These are phyloP conservation scores for Druceiella hillmani DNA, from an alignment of 2,888 invertebrate genomes.

Conservation along the genomic window DNA sequence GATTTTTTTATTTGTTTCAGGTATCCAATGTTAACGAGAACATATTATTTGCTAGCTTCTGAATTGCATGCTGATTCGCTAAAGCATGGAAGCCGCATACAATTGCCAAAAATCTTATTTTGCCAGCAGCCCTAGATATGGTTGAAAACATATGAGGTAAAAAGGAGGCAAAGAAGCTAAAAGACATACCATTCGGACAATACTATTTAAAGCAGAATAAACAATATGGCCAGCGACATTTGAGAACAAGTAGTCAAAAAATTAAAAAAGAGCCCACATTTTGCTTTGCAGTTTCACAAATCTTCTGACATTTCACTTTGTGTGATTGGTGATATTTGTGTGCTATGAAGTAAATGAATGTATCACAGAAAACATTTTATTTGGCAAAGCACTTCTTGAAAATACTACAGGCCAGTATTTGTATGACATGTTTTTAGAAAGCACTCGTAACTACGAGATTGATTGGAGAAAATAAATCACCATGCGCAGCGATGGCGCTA, in stretches of 20 bases:
- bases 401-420: slow-evolving; percentile 23
- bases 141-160: slow-evolving; percentile 19
- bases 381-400: slow-evolving; percentile 25
- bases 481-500: slow-evolving; percentile 26
- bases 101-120: slow-evolving; percentile 26
- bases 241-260: slow-evolving; percentile 16
- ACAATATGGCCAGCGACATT: slow-evolving; percentile 24
- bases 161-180: slow-evolving; percentile 19
- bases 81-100: slow-evolving; percentile 24
- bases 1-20: slow-evolving; percentile 12
- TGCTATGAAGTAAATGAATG: slow-evolving; percentile 25
- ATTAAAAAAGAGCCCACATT: slow-evolving; percentile 19
- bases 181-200: slow-evolving; percentile 25
- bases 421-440: slow-evolving; percentile 17
- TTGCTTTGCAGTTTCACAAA: slow-evolving; percentile 27
- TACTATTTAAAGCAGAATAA: slow-evolving; percentile 25
- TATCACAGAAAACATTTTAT: slow-evolving; percentile 25
- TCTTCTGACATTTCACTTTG: slow-evolving; percentile 25
- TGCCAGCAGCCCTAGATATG: slow-evolving; percentile 24
- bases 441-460: slow-evolving; percentile 14
- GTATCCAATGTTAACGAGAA: slow-evolving; percentile 20
- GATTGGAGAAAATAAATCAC: slow-evolving; percentile 24
- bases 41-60: slow-evolving; percentile 23
- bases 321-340: slow-evolving; percentile 26
- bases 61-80: slow-evolving; percentile 22